phyloP scores from a whole-genome alignment of 2,888 invertebrate species.

The Unio pictorum region DNA sequence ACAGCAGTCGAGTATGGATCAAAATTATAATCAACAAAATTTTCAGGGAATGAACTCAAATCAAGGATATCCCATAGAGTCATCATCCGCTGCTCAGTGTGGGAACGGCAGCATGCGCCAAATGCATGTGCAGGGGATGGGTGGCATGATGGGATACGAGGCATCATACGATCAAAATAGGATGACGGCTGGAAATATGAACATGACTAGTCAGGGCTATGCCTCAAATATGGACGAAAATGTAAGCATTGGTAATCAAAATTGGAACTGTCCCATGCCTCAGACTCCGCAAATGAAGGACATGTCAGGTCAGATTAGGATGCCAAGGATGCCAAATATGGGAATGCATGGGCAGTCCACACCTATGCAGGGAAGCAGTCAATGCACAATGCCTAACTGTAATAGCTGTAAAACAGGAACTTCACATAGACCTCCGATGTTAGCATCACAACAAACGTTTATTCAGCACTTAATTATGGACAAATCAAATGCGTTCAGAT shows the following conservation, averaged over 20 bases:
- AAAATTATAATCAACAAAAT: conserved; percentile 30
- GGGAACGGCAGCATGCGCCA: conserved; percentile 11
- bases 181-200: conserved; percentile 29
- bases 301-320: conserved; percentile 29
- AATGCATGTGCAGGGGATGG: conserved; percentile 21
- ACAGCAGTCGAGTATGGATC: conserved; percentile 27
- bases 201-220: conserved; percentile 34
- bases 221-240: conserved; percentile 22
- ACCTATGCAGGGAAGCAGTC: conserved; percentile 27
- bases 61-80: conserved; percentile 11
- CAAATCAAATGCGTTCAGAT: conserved; percentile 67
- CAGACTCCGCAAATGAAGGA: conserved; percentile 41
- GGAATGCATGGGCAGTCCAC: conserved; percentile 38
- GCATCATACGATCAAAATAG: conserved; percentile 31
- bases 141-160: conserved; percentile 32
- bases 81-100: conserved; percentile 10
- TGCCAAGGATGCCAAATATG: conserved; percentile 35
- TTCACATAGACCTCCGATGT: conserved; percentile 54
- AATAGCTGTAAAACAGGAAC: conserved; percentile 56
- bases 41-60: conserved; percentile 29
- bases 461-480: conserved; percentile 68
- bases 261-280: conserved; percentile 39
- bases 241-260: conserved; percentile 23
- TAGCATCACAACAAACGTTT: conserved; percentile 66
- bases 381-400: conserved; percentile 52